Percentiles rank a stretch among this genome's conserved stretches.
phyloP scores from a whole-genome alignment of 2,113 vertebrate genomes.

The Amphilophus citrinellus region DNA sequence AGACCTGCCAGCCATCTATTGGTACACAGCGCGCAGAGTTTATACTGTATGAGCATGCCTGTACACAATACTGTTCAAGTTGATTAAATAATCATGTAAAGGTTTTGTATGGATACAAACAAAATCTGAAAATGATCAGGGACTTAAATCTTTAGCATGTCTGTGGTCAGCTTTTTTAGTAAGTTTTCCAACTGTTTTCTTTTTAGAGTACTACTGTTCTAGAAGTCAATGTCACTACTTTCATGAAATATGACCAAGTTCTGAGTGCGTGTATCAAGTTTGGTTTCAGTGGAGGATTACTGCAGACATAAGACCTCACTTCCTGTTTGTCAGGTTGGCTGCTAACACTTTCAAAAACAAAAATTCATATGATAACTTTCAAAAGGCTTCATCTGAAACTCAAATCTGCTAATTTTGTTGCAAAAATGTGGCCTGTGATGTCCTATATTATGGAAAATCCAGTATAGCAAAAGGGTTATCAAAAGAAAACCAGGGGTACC shows the following conservation, averaged over 20 bases:
- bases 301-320: not conserved
- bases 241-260: not conserved
- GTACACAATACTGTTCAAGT: constrained; percentile 5
- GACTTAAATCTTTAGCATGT: not conserved
- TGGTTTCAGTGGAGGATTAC: not conserved
- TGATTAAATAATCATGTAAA: constrained; percentile 13
- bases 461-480: not conserved
- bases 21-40: not conserved
- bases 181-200: not conserved
- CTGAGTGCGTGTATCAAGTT: not conserved
- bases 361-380: not conserved
- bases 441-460: not conserved
- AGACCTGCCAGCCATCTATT: constrained; percentile 53
- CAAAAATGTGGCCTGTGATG: not conserved
- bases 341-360: not conserved
- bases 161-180: not conserved
- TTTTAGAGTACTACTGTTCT: not conserved
- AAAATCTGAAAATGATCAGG: not conserved
- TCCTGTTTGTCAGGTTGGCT: not conserved
- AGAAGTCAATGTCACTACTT: not conserved
- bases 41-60: not conserved
- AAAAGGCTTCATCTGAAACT: too few relatives aligned
- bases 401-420: not conserved
- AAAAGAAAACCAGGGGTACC: not conserved
- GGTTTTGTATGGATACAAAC: constrained; percentile 15